Conservation (phyloP, 2,113 vertebrate species). For the Hemichromis elongatus region DNA sequence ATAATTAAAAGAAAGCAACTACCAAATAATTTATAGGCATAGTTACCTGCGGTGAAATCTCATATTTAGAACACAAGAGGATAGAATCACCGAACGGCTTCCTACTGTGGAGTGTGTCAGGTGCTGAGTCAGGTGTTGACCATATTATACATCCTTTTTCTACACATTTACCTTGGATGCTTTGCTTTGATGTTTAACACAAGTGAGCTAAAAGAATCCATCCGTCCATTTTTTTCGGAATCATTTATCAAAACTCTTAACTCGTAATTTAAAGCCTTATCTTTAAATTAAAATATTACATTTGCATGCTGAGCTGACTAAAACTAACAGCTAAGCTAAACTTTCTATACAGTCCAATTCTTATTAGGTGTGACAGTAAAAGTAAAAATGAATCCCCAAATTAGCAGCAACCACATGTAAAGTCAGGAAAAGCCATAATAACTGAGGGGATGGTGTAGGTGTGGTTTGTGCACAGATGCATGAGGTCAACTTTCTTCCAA, state of each 20-base stretch:
- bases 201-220: neutral
- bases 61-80: neutral
- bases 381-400: neutral
- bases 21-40: neutral
- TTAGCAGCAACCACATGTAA: neutral
- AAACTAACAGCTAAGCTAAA: neutral
- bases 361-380: neutral
- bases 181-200: neutral
- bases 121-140: slow-evolving; percentile 58
- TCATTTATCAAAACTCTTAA: neutral
- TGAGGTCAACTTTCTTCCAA: neutral
- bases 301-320: neutral
- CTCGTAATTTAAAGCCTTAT: neutral
- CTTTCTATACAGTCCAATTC: neutral
- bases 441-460: neutral
- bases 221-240: neutral
- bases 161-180: neutral
- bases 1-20: neutral
- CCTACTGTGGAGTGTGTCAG: neutral
- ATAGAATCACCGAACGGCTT: neutral
- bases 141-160: slow-evolving; percentile 32
- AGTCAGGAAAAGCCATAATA: neutral
- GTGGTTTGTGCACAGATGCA: neutral
- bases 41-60: neutral
- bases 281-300: neutral